A percentile compares a stretch with the other conserved stretches of the same genome.
Evolutionary conservation across 2,797 vertebrate genomes (phyloP).

Genomic region (Argya squamiceps): DNA sequence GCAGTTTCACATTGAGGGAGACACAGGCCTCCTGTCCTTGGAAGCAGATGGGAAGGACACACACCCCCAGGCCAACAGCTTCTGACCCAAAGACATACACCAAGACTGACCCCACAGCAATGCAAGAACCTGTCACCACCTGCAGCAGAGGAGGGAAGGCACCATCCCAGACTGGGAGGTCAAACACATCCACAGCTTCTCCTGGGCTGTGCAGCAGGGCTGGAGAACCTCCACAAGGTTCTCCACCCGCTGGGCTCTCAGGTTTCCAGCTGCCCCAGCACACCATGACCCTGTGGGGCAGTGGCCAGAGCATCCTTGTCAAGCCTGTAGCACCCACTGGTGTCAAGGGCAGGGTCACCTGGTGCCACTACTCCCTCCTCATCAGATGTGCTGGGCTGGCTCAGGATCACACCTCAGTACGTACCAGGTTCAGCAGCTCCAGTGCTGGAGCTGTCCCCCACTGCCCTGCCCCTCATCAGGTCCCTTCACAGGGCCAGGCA

Average conservation of each 20-base stretch:
- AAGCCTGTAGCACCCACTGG: neutral
- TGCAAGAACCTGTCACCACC: neutral
- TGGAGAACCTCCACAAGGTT: neutral
- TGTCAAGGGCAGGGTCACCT: neutral
- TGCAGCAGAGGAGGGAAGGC: neutral
- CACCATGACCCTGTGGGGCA: fast-evolving
- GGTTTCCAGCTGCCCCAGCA: neutral
- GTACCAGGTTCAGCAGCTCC: neutral
- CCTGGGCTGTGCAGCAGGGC: neutral
- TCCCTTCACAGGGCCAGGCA: neutral
- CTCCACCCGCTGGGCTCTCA: too few species aligned
- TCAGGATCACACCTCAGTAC: neutral
- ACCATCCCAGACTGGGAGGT: neutral
- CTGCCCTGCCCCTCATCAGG: neutral
- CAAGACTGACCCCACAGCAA: neutral
- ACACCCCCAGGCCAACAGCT: neutral
- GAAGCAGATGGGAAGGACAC: neutral
- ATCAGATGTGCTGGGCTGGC: neutral
- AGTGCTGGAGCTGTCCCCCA: neutral
- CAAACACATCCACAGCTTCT: neutral
- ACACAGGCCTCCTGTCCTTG: neutral
- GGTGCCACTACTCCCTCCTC: neutral
- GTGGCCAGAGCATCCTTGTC: neutral
- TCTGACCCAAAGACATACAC: fast-evolving
- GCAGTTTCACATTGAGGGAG: neutral